Percentiles rank a stretch among this genome's conserved stretches.
These are phyloP conservation scores for Leucoptera coffeella DNA, from an alignment of 2,888 invertebrate species.

Conservation along the genomic window DNA sequence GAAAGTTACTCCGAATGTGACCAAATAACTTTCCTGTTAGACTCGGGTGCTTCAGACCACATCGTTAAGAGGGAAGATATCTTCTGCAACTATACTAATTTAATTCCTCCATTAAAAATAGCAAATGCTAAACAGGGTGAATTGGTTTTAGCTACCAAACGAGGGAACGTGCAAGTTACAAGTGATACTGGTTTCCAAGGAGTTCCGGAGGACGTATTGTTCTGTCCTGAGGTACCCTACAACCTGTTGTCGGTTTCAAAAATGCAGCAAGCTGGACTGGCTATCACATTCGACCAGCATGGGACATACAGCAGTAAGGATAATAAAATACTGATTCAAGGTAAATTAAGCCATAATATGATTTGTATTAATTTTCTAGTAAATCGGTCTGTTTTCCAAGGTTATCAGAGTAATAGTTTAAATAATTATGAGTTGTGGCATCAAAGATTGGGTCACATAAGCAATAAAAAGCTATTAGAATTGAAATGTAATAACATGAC, in stretches of 20 bases:
- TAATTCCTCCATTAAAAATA: slow-evolving; percentile 12
- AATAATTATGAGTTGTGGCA: slow-evolving; percentile 11
- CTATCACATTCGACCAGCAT: slow-evolving; percentile 11
- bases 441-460: slow-evolving; percentile 11
- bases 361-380: slow-evolving; percentile 5
- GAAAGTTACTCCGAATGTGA: slow-evolving; percentile 6
- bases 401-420: slow-evolving; percentile 7
- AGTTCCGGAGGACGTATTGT: slow-evolving; percentile 10
- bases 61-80: slow-evolving; percentile 9
- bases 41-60: slow-evolving; percentile 11
- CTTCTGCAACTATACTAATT: slow-evolving; percentile 6
- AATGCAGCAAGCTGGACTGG: slow-evolving; percentile 11
- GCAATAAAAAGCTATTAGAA: slow-evolving; percentile 9
- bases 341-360: slow-evolving; percentile 6
- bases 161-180: slow-evolving; percentile 11
- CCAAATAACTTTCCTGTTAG: slow-evolving; percentile 9
- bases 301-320: slow-evolving; percentile 8
- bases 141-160: slow-evolving; percentile 13
- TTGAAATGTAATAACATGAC: slow-evolving; percentile 7
- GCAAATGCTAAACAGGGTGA: slow-evolving; percentile 12
- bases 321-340: slow-evolving; percentile 5
- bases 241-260: slow-evolving; percentile 12
- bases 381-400: slow-evolving; percentile 6
- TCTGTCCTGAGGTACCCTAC: slow-evolving; percentile 12
- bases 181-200: slow-evolving; percentile 10